Base-by-base conservation (phyloP, 1,140 invertebrate genomes). In the Vanessa tameamea region DNA sequence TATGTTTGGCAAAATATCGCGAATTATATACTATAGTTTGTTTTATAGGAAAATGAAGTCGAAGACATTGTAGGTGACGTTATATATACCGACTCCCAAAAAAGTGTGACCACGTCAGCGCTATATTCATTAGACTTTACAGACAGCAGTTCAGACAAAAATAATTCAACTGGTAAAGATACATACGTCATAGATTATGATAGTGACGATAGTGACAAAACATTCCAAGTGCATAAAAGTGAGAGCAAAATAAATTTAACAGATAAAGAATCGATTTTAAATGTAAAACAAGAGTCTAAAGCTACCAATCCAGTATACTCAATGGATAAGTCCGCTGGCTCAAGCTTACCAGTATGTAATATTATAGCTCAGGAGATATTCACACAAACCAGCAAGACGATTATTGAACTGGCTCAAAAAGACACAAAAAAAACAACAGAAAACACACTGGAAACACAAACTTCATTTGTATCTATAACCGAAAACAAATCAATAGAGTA, bases 361-460 rank as follows among this genome's bases (percentile, higher is more conserved):
- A 73, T 82, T 31, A 23, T 85, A 26, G 76, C 84, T 14, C 83
- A 91, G 72, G 88, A 92, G 77, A 88, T 78, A 50, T 92, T 81
- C 47, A 92, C 90, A 14, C 90, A 92, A 75, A 92, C 90, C 0
- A 92, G 90, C 64, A 92, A 90, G 83, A 91, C 90, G 37, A 89
- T 92, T n/a, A 82, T 91, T 43, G 85, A 92, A 66, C 64, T 92
- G 55, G 87, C 83, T 13, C 83, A 91, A 64, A 77, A 71, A 50
- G 67, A 77, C 1, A 23, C 75, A 43, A 68, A 76, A 37, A 73
- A 72, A 51, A 61, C 26, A 50, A 53, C 8, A 64, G 81, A 16
- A 67, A 63, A 85, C 43, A 80, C 82, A 13, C 73, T 91, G 31
- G 79, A 91, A 63, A 91, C 90, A 5, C 90, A 91, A 83, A 92